phyloP scores from a whole-genome alignment of 2,113 vertebrate genomes.

The Anarhynchus alexandrinus region DNA sequence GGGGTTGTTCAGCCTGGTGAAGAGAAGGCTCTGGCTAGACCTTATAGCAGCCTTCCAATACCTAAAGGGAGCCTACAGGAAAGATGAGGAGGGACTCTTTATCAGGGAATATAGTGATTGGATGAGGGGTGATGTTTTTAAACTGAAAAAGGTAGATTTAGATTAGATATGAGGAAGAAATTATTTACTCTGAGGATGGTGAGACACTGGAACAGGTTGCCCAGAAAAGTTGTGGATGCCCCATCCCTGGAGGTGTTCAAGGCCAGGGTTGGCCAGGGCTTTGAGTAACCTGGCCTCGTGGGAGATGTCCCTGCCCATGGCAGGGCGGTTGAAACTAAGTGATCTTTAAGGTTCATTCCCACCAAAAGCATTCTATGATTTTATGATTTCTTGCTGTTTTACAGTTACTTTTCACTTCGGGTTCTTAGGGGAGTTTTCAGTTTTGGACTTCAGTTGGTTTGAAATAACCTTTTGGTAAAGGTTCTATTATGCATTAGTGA shows the following conservation, averaged over 20 bases:
- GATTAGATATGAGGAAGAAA: background rate
- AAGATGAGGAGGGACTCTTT: background rate
- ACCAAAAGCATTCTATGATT: background rate
- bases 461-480: background rate
- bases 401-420: background rate
- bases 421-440: background rate
- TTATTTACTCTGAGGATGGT: background rate
- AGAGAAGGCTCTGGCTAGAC: background rate
- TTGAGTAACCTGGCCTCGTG: background rate
- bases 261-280: background rate
- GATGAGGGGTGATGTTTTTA: background rate
- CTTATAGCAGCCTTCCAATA: background rate
- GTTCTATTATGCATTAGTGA: background rate
- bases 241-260: background rate
- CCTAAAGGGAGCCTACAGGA: background rate
- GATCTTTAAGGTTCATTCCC: background rate
- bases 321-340: background rate
- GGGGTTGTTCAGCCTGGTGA: background rate
- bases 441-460: background rate
- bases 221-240: background rate
- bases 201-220: background rate
- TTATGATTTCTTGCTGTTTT: background rate
- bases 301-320: background rate
- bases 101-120: background rate
- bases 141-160: background rate